Evolutionary conservation across 2,113 vertebrate genomes (phyloP).

Genomic region (Crypturellus undulatus): DNA sequence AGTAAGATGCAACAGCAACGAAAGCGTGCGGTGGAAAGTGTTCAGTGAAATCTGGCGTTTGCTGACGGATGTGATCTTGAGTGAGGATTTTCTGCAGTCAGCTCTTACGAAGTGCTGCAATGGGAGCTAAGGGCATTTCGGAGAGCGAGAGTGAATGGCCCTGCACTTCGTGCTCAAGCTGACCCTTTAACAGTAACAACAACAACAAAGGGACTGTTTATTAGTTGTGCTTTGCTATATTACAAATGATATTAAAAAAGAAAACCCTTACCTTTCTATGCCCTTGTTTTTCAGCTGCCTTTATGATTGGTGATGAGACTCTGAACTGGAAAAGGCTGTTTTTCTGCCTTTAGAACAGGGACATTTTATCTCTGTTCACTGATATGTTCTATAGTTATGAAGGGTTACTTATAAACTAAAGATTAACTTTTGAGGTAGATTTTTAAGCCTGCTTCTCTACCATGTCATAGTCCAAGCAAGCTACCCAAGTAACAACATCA

Average conservation of each 20-base stretch:
- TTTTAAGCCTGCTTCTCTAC: background rate
- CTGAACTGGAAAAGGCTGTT: background rate
- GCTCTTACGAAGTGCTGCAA: background rate
- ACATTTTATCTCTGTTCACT: background rate
- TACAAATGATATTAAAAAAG: background rate
- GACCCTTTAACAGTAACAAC: background rate
- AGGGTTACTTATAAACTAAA: background rate
- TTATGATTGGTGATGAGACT: background rate
- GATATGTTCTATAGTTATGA: background rate
- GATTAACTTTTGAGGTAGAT: background rate
- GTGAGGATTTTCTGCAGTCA: background rate
- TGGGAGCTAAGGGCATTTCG: fast-evolving
- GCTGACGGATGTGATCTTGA: background rate
- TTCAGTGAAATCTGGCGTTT: background rate
- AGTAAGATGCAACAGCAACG: background rate
- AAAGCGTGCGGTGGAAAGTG: fast-evolving
- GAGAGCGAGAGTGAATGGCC: fast-evolving
- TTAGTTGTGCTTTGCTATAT: background rate
- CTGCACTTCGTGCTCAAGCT: background rate
- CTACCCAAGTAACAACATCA: background rate
- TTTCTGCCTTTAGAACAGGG: background rate
- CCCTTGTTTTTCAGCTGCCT: background rate
- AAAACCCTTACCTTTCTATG: background rate
- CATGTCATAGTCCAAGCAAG: background rate
- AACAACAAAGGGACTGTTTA: background rate